Conservation (phyloP, 2,888 invertebrate genomes). For the Thysanoteuthis rhombus region DNA sequence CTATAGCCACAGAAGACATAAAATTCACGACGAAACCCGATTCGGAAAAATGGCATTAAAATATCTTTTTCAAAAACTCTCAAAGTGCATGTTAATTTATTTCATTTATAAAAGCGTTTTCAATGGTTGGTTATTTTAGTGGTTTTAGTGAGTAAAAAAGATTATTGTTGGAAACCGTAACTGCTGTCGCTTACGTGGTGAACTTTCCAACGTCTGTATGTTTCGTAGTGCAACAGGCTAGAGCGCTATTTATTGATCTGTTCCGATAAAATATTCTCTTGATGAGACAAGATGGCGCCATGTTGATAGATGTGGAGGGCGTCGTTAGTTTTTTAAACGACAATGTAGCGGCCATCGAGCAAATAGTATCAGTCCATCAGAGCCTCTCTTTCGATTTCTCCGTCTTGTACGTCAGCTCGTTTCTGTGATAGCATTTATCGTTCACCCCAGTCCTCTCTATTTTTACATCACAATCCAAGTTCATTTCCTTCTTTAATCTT, state of each 20-base stretch:
- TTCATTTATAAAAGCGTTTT: not conserved
- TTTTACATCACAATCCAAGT: not conserved
- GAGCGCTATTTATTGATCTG: not conserved
- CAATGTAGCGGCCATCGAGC: not conserved
- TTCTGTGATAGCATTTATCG: too few relatives aligned
- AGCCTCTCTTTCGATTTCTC: not conserved
- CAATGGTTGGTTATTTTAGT: not conserved
- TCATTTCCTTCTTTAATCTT: not conserved
- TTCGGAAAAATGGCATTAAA: too few relatives aligned
- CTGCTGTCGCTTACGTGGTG: not conserved
- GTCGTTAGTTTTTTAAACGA: not conserved
- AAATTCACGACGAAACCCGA: too few relatives aligned
- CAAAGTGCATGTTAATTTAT: too few relatives aligned
- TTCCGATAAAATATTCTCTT: not conserved
- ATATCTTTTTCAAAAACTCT: too few relatives aligned
- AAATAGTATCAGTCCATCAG: not conserved
- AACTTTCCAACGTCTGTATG: slow-evolving; percentile 1
- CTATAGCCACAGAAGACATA: too few relatives aligned
- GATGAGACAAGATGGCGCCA: not conserved
- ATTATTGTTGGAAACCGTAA: not conserved
- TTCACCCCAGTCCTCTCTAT: not conserved
- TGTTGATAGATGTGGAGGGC: not conserved
- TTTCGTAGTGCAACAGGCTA: not conserved
- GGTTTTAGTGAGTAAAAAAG: not conserved
- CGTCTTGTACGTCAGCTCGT: not conserved